Percentiles rank a stretch among this genome's conserved stretches.
Evolutionary conservation across 2,113 vertebrate genomes (phyloP).

Genomic region (Elanus axillaris): DNA sequence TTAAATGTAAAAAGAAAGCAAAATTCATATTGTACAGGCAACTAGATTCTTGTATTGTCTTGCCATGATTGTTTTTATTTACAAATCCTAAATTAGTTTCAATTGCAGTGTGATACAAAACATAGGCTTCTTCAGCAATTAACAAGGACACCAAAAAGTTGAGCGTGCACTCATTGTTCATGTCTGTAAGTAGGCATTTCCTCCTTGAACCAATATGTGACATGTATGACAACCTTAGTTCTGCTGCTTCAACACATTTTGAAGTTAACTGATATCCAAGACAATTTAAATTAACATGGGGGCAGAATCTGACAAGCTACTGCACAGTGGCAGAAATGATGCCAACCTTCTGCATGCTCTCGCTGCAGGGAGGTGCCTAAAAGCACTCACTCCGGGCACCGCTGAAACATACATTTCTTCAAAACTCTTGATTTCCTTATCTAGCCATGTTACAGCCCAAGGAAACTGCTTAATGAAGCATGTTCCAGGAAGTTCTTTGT

Average conservation of each 20-base stretch:
- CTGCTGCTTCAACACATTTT: neutral
- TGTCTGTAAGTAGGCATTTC: neutral
- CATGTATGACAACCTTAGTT: neutral
- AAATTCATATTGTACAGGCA: neutral
- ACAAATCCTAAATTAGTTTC: neutral
- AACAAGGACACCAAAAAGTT: neutral
- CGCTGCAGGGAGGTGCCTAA: neutral
- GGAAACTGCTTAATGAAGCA: neutral
- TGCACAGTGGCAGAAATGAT: neutral
- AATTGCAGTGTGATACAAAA: neutral
- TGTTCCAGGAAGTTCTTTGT: neutral
- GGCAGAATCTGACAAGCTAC: neutral
- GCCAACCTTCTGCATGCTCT: neutral
- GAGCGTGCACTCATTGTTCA: neutral
- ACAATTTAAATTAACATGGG: neutral
- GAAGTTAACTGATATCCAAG: neutral
- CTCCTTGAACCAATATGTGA: neutral
- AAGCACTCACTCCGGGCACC: neutral
- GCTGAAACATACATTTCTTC: neutral
- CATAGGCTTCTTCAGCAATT: neutral
- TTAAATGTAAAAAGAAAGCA: neutral
- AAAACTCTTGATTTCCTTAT: neutral
- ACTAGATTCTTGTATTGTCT: neutral
- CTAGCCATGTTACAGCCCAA: neutral
- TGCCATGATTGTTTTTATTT: neutral